Evolutionary conservation across 1,140 invertebrate genomes (phyloP), one percentile per base, ranked within the genome.

Genomic region (Melitaea cinxia): DNA sequence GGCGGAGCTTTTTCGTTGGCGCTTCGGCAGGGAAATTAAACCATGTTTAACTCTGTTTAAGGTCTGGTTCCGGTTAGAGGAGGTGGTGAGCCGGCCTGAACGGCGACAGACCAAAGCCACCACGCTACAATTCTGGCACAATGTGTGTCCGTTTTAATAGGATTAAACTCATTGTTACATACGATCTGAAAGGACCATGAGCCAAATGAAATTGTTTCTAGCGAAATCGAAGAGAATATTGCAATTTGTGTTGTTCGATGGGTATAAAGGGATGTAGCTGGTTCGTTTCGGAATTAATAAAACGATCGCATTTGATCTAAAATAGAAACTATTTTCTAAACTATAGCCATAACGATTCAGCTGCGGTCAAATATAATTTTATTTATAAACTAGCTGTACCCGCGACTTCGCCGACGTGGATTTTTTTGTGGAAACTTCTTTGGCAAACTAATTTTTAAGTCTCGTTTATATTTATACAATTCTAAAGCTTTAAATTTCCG

Each of bases 21-120:
- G 65, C 73, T 78, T 78, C 75, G 75, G 74, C 70, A 82, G 79
- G 80, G 79, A 90, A 90, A 90, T 90, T 88, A 90, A 88, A 88
- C 85, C 88, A 86, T 90, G 85, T 90, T 88, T 86, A 86, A 88
- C 83, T 90, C 88, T 86, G 79, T 88, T 88, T 88, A 90, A 89
- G 85, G 86, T 88, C 78, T 72, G 78, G 79, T 87, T 90, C 86
- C 85, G 85, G 85, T 82, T 85, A 84, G 77, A 82, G 65, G 68
- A 68, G 70, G 68, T 72, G 72, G 66, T 67, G 75, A 78, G 72
- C 76, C 78, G 82, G 82, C 78, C 82, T 80, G 83, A 82, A 81
- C 81, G 82, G 84, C 85, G 85, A 88, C 88, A 90, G 86, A 88
- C 82, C 85, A 82, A 88, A 88, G 85, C 81, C 83, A 87, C 85